A percentile compares a stretch with the other conserved stretches of the same genome.
Evolutionary conservation across 2,797 vertebrate species (phyloP).

Genomic region (Argyrosomus regius): DNA sequence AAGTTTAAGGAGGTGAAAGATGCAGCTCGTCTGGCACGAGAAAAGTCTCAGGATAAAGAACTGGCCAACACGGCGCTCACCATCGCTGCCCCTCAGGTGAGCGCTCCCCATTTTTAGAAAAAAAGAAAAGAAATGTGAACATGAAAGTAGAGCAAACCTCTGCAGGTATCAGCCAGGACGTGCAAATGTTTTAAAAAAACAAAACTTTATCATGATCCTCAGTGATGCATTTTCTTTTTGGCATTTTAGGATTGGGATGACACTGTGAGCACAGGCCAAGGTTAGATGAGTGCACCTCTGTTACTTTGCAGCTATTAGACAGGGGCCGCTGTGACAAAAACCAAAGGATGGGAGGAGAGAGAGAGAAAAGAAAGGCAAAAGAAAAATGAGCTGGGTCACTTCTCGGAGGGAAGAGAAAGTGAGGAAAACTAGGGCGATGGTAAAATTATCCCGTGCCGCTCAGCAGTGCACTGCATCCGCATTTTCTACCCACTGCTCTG

Average conservation of each 20-base stretch:
- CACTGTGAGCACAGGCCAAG: conserved; percentile 28
- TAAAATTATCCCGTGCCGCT: conserved; percentile 80
- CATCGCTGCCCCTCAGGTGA: conserved; percentile 93
- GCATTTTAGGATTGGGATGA: conserved; percentile 13
- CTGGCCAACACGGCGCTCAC: conserved; percentile 91
- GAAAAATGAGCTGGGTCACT: conserved; percentile 82
- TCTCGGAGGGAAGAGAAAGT: conserved; percentile 79
- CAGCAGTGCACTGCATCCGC: conserved; percentile 48
- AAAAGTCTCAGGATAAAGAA: conserved; percentile 97
- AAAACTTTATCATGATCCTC: conserved; percentile 1
- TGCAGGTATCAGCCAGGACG: conserved; percentile 1
- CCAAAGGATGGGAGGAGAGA: conserved; percentile 32
- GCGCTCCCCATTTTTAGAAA: neutral
- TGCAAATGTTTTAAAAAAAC: neutral
- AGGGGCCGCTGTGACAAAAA: conserved; percentile 34
- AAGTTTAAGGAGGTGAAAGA: conserved; percentile 97
- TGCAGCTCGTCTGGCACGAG: conserved; percentile 91
- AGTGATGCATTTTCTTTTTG: neutral
- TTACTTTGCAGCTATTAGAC: conserved; percentile 36
- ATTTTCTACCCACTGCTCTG: conserved; percentile 34
- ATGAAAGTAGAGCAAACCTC: conserved; percentile 34
- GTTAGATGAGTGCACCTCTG: conserved; percentile 33
- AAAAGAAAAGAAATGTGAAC: neutral
- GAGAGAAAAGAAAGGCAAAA: conserved; percentile 37
- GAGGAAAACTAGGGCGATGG: conserved; percentile 83